phyloP scores from a whole-genome alignment of 1,140 invertebrate species.

The Cydia pomonella region DNA sequence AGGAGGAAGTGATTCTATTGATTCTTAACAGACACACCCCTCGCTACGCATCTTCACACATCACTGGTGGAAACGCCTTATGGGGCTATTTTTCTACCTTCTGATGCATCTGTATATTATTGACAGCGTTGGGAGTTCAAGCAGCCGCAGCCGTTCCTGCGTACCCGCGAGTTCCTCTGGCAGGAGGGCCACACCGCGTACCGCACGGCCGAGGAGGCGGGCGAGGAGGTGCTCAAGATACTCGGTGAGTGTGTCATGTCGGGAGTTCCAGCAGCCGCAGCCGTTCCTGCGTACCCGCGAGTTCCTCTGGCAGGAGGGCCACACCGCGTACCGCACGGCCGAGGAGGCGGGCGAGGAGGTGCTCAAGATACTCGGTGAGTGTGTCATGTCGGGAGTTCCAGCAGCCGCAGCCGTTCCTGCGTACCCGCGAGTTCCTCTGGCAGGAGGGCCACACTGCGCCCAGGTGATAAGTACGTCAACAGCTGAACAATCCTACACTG shows the following conservation, averaged over 20 bases:
- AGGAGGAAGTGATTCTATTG: no score
- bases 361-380: slow-evolving; percentile 84
- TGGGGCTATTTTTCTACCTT: no score
- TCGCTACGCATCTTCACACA: no score
- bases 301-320: slow-evolving; percentile 99
- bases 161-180: slow-evolving; percentile 99
- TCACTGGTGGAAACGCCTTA: no score
- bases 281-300: slow-evolving; percentile 98
- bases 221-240: slow-evolving; percentile 91
- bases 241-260: slow-evolving; percentile 90
- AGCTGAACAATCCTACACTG: no score
- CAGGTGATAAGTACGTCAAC: no score
- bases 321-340: slow-evolving; percentile 93
- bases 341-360: slow-evolving; percentile 96
- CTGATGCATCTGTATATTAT: background rate
- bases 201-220: slow-evolving; percentile 90
- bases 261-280: slow-evolving; percentile 99
- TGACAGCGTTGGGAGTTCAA: slow-evolving; percentile 99
- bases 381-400: slow-evolving; percentile 99
- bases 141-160: slow-evolving; percentile 98
- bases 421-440: slow-evolving; percentile 99
- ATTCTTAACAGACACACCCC: no score
- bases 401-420: slow-evolving; percentile 98
- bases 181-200: slow-evolving; percentile 99
- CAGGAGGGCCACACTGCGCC: slow-evolving; percentile 99